Evolutionary conservation across 2,888 invertebrate genomes (phyloP), one percentile per base, ranked within the genome.

Genomic region (Tenthredo mesomela): DNA sequence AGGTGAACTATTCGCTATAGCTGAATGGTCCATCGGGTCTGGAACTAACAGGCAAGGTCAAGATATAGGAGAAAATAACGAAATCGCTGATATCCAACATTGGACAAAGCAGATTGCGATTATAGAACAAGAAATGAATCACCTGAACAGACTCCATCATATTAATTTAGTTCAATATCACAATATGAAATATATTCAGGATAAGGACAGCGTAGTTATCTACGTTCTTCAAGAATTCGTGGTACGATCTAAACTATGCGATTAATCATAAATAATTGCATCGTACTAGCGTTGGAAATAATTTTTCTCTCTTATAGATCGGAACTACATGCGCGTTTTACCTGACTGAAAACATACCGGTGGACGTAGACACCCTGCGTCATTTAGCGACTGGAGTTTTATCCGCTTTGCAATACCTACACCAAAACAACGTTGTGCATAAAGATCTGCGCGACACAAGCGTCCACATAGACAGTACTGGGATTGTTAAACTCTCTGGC

Each of bases 361-460:
- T 95, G 25, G 94, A 95, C 71, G 91, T 94, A 9, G 94, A 95
- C 85, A 92, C 96, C 84, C 90, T 97, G 9, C 94, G 96, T 50
- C 95, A 95, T 90, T 95, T 98, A 50, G 96, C 96, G 0, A 94
- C 94, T 77, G 97, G 97, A 47, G 95, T 98, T 43, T 94, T 98
- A 4, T 95, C 95, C 83, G 97, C 97, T 18, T 93, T 98, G 50
- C 95, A 95, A 61, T 97, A 96, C 91, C 94, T 98, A 84, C 98
- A 98, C 91, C 95, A 96, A 88, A 96, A 96, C 86, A 96, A 97
- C 87, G 96, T 98, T 1, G 96, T 97, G 21, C 98, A 98, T 92
- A 96, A 96, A 90, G 96, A 97, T 93, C 93, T 98, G n/a, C 94
- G 96, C 86, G 96, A 96, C 89, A 95, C 96, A 29, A 96, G 96